These are phyloP conservation scores for Pavo muticus DNA, from an alignment of 2,113 vertebrate genomes.

Conservation along the genomic window DNA sequence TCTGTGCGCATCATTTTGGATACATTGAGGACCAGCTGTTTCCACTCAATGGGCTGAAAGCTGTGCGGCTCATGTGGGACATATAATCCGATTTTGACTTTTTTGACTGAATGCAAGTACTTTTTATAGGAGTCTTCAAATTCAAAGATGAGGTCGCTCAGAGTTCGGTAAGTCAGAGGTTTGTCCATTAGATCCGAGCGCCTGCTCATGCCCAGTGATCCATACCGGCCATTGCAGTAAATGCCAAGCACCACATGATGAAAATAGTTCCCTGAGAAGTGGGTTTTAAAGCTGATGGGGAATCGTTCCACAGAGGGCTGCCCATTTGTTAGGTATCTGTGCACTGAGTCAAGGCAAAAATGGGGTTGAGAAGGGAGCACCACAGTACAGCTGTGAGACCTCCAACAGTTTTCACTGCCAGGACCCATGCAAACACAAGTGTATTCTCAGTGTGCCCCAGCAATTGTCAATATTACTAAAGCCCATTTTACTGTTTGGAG, in stretches of 20 bases:
- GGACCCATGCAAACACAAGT: neutral
- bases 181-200: constrained; percentile 97
- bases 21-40: constrained; percentile 91
- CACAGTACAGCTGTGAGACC: neutral
- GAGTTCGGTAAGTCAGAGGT: constrained; percentile 88
- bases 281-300: constrained; percentile 99
- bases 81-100: constrained; percentile 94
- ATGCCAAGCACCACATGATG: constrained; percentile 96
- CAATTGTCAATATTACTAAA: neutral
- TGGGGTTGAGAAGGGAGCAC: neutral
- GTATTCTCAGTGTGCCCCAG: neutral
- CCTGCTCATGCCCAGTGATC: constrained; percentile 95
- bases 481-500: neutral
- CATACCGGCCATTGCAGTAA: constrained; percentile 92
- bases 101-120: constrained; percentile 95
- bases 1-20: constrained; percentile 88
- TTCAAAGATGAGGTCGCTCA: constrained; percentile 95
- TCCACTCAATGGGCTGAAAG: constrained; percentile 97
- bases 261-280: constrained; percentile 96
- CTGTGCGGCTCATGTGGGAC: constrained; percentile 95
- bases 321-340: constrained; percentile 96
- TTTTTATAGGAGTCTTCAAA: constrained; percentile 96
- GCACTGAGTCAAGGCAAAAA: constrained; percentile 67
- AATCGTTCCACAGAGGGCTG: constrained; percentile 93
- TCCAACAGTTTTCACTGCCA: neutral